phyloP scores from a whole-genome alignment of 2,797 vertebrate genomes.

The Phataginus tetradactyla region DNA sequence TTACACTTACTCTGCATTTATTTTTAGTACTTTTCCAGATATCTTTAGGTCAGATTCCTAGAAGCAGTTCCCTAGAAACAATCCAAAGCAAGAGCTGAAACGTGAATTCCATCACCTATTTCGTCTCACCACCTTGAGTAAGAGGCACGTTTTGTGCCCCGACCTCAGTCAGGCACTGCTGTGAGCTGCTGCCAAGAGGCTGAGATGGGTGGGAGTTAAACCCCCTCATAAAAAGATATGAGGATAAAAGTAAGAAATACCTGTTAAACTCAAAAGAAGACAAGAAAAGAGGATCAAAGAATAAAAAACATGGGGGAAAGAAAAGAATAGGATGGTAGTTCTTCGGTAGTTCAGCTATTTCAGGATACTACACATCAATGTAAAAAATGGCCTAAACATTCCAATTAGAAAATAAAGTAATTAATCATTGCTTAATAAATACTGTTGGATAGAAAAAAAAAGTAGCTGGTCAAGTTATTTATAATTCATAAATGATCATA shows the following conservation, averaged over 20 bases:
- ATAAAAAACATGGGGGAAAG: background rate
- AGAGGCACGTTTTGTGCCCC: background rate
- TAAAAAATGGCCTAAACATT: background rate
- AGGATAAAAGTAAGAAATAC: background rate
- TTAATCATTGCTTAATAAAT: background rate
- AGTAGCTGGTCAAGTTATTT: background rate
- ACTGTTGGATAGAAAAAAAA: background rate
- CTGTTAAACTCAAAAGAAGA: background rate
- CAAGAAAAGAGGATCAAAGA: background rate
- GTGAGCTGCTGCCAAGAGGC: background rate
- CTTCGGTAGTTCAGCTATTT: background rate
- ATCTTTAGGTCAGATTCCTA: background rate
- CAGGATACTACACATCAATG: background rate
- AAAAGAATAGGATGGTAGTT: background rate
- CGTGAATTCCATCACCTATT: background rate
- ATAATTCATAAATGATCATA: background rate
- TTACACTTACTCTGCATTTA: background rate
- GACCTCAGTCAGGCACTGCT: rapidly evolving
- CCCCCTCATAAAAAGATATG: background rate
- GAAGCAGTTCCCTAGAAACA: too few relatives aligned
- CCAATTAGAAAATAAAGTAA: background rate
- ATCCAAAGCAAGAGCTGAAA: background rate
- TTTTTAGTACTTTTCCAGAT: background rate
- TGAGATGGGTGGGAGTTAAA: background rate
- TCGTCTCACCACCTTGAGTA: background rate